Conservation (phyloP, 2,797 vertebrate genomes). For the Pangasius krempfi region DNA sequence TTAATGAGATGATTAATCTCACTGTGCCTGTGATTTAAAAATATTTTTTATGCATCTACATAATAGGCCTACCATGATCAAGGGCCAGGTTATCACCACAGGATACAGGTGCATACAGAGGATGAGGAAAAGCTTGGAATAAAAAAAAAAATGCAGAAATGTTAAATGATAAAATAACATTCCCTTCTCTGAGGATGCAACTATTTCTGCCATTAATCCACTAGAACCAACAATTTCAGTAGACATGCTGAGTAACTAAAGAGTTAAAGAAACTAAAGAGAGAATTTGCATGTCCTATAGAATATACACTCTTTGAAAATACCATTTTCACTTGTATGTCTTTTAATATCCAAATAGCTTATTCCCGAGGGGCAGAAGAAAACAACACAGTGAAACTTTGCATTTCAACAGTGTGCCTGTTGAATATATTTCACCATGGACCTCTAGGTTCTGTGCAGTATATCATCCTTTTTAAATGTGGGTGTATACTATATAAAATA, state of each 20-base stretch:
- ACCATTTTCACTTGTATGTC: neutral
- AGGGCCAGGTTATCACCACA: neutral
- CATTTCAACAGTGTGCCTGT: neutral
- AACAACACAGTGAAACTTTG: neutral
- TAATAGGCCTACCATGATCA: neutral
- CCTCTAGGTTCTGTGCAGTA: neutral
- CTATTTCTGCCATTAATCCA: slow-evolving; percentile 2
- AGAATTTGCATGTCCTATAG: neutral
- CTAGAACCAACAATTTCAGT: neutral
- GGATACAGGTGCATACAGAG: neutral
- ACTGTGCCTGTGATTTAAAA: slow-evolving; percentile 3
- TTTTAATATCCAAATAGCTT: neutral
- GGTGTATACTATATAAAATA: neutral
- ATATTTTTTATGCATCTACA: neutral
- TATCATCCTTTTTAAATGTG: neutral
- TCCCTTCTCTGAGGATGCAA: neutral
- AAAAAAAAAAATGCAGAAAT: neutral
- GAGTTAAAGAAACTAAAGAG: too few relatives aligned
- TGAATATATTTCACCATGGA: neutral
- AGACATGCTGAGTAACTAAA: neutral
- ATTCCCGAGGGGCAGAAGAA: neutral
- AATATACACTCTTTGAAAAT: neutral
- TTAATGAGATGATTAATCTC: slow-evolving; percentile 32
- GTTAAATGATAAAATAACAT: neutral
- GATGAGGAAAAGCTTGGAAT: too few relatives aligned